Evolutionary conservation across 2,888 invertebrate genomes (phyloP).

Genomic region (Synergus gifuensis): DNA sequence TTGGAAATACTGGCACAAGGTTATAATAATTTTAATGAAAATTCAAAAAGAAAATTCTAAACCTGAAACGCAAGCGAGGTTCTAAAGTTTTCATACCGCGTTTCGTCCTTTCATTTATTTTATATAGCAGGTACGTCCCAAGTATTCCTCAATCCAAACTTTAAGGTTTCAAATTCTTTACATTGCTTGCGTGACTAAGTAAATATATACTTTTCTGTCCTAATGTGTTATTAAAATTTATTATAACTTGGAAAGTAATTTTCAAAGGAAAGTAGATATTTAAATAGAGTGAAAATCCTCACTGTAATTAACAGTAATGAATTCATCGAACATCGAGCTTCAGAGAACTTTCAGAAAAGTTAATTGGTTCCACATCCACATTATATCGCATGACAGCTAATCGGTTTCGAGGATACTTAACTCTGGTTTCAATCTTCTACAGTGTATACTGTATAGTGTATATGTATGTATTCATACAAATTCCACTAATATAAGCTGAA

Average conservation of each 20-base stretch:
- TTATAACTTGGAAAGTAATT: no score
- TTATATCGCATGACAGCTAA: conserved; percentile 8
- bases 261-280: neutral
- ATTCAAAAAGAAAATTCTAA: no score
- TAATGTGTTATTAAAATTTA: no score
- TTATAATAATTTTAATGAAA: no score
- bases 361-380: neutral
- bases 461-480: neutral
- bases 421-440: neutral
- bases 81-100: conserved; percentile 12
- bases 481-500: conserved; percentile 40
- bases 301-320: neutral
- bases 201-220: neutral
- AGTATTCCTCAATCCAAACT: conserved; percentile 23
- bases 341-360: neutral
- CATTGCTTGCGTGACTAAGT: neutral
- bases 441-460: neutral
- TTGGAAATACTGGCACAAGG: no score
- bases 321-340: neutral
- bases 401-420: neutral
- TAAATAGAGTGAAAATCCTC: neutral
- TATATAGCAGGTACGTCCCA: neutral
- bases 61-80: neutral
- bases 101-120: conserved; percentile 23
- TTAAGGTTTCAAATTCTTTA: neutral